Evolutionary conservation across 2,113 vertebrate species (phyloP).

Genomic region (Anthoscopus minutus): DNA sequence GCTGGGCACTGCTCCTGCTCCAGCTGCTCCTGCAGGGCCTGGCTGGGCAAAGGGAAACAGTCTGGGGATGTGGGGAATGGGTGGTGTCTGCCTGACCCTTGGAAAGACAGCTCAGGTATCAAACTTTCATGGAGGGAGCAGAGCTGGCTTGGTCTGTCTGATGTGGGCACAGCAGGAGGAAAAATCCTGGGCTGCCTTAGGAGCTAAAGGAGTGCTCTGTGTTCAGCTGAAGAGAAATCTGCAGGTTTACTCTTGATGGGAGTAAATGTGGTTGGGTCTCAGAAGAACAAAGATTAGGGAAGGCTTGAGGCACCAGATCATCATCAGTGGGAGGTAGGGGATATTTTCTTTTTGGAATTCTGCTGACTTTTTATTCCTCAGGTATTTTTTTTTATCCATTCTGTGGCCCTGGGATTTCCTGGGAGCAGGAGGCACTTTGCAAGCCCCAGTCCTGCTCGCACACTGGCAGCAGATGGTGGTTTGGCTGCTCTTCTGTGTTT

Average conservation of each 20-base stretch:
- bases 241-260: background rate
- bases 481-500: background rate
- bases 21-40: background rate
- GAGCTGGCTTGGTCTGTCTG: background rate
- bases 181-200: background rate
- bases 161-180: background rate
- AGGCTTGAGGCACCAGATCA: background rate
- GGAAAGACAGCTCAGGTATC: background rate
- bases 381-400: accelerated
- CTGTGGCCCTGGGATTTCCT: background rate
- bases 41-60: background rate
- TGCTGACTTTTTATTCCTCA: background rate
- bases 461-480: background rate
- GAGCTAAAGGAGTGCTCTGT: background rate
- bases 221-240: background rate
- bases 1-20: background rate
- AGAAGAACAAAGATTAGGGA: background rate
- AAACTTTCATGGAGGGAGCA: accelerated
- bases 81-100: background rate
- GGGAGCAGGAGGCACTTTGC: background rate
- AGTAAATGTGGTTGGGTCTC: background rate
- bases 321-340: background rate
- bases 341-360: background rate
- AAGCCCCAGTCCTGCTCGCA: background rate
- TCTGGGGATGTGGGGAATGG: accelerated